Evolutionary conservation across 92 coral and sea anemone species (phyloP).

Genomic region (Palythoa grandis): DNA sequence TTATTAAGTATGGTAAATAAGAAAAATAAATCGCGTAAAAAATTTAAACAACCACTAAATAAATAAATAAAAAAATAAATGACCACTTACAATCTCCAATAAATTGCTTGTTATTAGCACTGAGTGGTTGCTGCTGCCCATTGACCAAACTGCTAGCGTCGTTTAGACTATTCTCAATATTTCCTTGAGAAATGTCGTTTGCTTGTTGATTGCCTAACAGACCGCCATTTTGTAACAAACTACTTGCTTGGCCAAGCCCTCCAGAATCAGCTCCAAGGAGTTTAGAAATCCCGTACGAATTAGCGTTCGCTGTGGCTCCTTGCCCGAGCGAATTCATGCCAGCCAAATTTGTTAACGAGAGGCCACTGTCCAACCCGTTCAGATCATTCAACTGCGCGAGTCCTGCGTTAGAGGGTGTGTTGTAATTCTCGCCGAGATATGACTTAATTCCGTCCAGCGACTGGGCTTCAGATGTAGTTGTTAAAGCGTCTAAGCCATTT

Average conservation of each 20-base stretch:
- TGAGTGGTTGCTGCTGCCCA: conserved; percentile 28
- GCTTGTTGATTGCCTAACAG: conserved; percentile 5
- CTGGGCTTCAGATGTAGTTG: conserved; percentile 23
- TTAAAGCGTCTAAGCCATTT: conserved; percentile 42
- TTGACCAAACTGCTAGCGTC: neutral
- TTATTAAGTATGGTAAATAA: too few species aligned
- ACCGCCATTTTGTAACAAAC: neutral
- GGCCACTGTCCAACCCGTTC: neutral
- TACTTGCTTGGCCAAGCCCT: conserved; percentile 12
- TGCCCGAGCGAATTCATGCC: conserved; percentile 4
- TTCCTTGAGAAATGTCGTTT: conserved; percentile 22
- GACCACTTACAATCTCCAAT: conserved; percentile 41
- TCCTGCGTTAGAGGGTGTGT: conserved; percentile 24
- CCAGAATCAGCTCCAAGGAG: conserved; percentile 35
- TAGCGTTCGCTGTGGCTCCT: conserved; percentile 12
- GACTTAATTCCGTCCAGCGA: conserved; percentile 46
- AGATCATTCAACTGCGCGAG: neutral
- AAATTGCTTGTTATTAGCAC: conserved; percentile 25
- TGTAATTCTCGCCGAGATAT: conserved; percentile 26
- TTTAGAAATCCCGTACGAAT: conserved; percentile 37
- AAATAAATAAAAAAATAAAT: neutral
- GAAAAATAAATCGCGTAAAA: neutral
- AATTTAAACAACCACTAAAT: neutral
- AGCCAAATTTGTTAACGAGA: conserved; percentile 14
- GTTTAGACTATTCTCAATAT: neutral